These are phyloP conservation scores for Proales similis DNA, from an alignment of 1,140 invertebrate genomes.

Conservation along the genomic window DNA sequence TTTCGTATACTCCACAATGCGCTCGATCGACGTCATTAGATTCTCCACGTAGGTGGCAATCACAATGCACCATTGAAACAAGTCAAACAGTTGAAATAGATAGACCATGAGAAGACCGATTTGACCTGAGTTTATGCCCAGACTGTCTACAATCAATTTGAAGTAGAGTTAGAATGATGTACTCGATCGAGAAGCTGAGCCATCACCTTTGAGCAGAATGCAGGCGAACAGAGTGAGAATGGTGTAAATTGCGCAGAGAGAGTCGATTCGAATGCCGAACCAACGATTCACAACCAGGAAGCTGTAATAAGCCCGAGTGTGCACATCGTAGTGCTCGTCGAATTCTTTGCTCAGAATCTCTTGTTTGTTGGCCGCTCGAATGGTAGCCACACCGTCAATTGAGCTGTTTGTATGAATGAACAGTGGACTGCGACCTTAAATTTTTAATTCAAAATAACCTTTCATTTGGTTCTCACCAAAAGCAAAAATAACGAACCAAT, in stretches of 20 bases:
- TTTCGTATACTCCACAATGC: slow-evolving; percentile 31
- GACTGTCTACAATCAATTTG: neutral
- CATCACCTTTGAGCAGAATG: slow-evolving; percentile 30
- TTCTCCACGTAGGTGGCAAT: slow-evolving; percentile 24
- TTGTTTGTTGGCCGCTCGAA: slow-evolving; percentile 70
- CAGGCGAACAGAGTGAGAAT: slow-evolving; percentile 24
- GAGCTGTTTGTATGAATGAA: slow-evolving; percentile 79
- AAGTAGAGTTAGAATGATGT: neutral
- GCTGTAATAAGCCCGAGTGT: slow-evolving; percentile 57
- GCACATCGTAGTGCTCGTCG: slow-evolving; percentile 61
- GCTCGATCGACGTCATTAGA: slow-evolving; percentile 31
- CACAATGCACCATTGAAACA: slow-evolving; percentile 36
- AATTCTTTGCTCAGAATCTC: slow-evolving; percentile 60
- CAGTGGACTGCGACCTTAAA: slow-evolving; percentile 60
- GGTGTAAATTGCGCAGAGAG: slow-evolving; percentile 51
- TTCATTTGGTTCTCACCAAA: neutral
- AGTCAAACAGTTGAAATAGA: slow-evolving; percentile 31
- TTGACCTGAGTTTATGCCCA: slow-evolving; percentile 25
- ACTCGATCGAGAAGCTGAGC: no score
- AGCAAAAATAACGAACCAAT: neutral
- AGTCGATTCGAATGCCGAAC: slow-evolving; percentile 73
- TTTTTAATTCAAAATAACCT: slow-evolving; percentile 1
- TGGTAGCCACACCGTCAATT: slow-evolving; percentile 77
- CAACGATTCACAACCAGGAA: slow-evolving; percentile 71
- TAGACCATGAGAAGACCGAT: slow-evolving; percentile 32